A percentile compares a stretch with the other conserved stretches of the same genome.
Evolutionary conservation across 2,888 invertebrate species (phyloP).

Genomic region (Lasioglossum villosulum): DNA sequence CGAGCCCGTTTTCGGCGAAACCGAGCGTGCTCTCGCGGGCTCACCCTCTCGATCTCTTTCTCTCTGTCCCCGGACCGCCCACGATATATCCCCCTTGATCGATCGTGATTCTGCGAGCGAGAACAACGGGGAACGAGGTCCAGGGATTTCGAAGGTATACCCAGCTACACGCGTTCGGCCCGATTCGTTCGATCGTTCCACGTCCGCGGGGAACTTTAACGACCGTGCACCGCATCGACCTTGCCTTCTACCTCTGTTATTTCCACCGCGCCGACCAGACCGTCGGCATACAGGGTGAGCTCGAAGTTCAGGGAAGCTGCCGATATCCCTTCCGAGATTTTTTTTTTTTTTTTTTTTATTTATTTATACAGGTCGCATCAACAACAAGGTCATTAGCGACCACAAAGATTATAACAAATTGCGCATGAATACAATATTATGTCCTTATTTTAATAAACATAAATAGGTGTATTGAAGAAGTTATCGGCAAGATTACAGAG

Average conservation of each 20-base stretch:
- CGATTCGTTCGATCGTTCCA: constrained; percentile 17
- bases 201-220: constrained; percentile 59
- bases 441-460: too few species aligned
- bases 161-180: constrained; percentile 8
- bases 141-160: constrained; percentile 37
- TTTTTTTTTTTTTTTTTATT: too few species aligned
- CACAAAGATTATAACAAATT: too few species aligned
- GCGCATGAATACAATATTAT: too few species aligned
- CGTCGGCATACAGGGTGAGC: not conserved
- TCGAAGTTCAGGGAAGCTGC: not conserved
- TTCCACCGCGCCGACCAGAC: constrained; percentile 50
- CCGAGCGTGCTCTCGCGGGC: constrained; percentile 32
- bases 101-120: constrained; percentile 65
- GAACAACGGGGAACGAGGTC: constrained; percentile 41
- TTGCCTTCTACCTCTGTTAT: constrained; percentile 48
- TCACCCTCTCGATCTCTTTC: constrained; percentile 18
- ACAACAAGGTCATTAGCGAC: too few species aligned
- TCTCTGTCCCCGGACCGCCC: constrained; percentile 65
- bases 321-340: not conserved
- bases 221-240: constrained; percentile 63
- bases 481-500: too few species aligned
- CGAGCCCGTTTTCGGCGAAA: constrained; percentile 67
- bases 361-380: too few species aligned
- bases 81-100: constrained; percentile 62
- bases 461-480: too few species aligned